Conservation (phyloP, 2,113 vertebrate genomes). For the Ceratotherium simum region DNA sequence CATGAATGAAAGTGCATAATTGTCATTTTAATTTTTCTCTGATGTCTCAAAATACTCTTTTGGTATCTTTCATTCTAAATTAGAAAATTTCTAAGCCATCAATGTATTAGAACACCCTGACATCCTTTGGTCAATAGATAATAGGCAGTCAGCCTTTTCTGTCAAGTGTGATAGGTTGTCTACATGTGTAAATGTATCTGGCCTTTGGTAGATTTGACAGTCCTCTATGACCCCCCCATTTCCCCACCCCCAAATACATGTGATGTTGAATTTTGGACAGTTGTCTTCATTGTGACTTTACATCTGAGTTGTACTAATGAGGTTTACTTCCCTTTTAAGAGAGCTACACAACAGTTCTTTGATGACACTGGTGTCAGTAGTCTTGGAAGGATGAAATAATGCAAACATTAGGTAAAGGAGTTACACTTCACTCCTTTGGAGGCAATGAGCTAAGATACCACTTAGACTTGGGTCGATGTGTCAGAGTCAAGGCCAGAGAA, state of each 20-base stretch:
- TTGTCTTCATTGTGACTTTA: conserved; percentile 5
- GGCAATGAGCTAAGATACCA: neutral
- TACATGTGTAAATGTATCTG: neutral
- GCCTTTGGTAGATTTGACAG: neutral
- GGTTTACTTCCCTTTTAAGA: conserved; percentile 31
- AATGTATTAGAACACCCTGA: neutral
- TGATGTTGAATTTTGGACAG: neutral
- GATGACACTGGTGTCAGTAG: neutral
- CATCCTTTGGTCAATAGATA: neutral
- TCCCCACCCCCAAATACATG: neutral
- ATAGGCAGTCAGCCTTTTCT: conserved; percentile 1
- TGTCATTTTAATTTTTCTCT: conserved; percentile 31
- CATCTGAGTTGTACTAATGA: conserved; percentile 9
- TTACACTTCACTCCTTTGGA: neutral
- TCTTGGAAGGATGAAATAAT: neutral
- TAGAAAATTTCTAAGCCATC: conserved; percentile 19
- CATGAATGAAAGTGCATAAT: conserved; percentile 1
- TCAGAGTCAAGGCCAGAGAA: neutral
- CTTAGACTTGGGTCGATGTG: neutral
- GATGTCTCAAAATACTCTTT: neutral
- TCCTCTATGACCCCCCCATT: neutral
- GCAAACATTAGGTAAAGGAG: neutral
- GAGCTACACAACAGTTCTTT: neutral
- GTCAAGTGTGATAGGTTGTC: neutral
- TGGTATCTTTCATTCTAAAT: neutral